Evolutionary conservation across 2,888 invertebrate genomes (phyloP), one percentile per base, ranked within the genome.

Genomic region (Nymphalis urticae): DNA sequence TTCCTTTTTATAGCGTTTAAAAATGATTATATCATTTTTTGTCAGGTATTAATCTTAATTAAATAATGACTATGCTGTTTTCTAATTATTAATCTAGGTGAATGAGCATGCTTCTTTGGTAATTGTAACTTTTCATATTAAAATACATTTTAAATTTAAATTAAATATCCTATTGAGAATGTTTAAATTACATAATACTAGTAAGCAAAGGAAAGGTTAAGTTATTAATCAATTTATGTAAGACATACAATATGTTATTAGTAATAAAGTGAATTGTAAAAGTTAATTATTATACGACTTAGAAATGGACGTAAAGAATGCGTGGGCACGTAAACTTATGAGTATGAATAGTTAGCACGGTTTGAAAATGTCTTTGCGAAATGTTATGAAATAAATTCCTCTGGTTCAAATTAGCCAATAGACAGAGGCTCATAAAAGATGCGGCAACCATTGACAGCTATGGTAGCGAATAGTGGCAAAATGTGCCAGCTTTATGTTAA

Each of bases 381-480:
- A 64, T 68, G 70, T 75, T 73, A 70, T 62, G 71, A 74, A 71
- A 75, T 73, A 74, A 79, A 80, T 79, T 75, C 74, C 70, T 71
- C 51, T 73, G 66, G 62, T 71, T 64, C 64, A 74, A 74, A 78
- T 77, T 75, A 73, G 73, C 79, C 75, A 77, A 78, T 75, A 77
- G 78, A 81, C 80, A 79, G 80, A 77, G 72, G 76, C 78, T 75
- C 77, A 80, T 85, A 83, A 85, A 82, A 80, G 80, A 80, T 72
- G 79, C 78, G 74, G 76, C 73, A 73, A 64, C 75, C 77, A 80
- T 84, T 81, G 81, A 82, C 82, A 74, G 75, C 77, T 66, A 78
- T 80, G 79, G 78, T 77, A 72, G 75, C 80, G 81, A 83, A 83
- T 83, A 82, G 79, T 65, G 62, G 68, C 60, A 69, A 72, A 73